Evolutionary conservation across 2,113 vertebrate genomes (phyloP).

Genomic region (Etheostoma cragini): DNA sequence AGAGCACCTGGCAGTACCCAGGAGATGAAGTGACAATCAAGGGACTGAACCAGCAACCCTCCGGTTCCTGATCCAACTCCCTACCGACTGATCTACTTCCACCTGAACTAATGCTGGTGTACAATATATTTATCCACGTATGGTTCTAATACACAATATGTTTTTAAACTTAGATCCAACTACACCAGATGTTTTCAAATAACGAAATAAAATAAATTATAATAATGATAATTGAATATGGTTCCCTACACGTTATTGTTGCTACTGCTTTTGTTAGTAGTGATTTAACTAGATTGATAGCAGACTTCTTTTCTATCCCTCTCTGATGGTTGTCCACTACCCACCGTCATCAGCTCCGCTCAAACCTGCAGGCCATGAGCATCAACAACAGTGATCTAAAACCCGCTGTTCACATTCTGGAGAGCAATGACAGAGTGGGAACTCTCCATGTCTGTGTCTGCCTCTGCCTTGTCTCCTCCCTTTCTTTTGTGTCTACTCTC

Average conservation of each 20-base stretch:
- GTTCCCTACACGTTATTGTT: neutral
- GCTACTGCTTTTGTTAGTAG: slow-evolving; percentile 21
- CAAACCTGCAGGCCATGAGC: slow-evolving; percentile 13
- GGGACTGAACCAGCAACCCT: too few species aligned
- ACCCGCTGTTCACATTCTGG: slow-evolving; percentile 15
- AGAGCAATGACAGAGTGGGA: slow-evolving; percentile 24
- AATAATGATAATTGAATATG: neutral
- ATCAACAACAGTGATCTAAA: slow-evolving; percentile 34
- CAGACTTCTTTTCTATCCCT: slow-evolving; percentile 1
- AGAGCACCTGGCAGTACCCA: too few species aligned
- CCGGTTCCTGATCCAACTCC: too few species aligned
- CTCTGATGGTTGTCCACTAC: slow-evolving; percentile 23
- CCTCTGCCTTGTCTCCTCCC: neutral
- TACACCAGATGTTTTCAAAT: neutral
- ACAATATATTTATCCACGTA: neutral
- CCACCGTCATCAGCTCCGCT: slow-evolving; percentile 32
- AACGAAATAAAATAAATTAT: too few species aligned
- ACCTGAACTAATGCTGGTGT: too few species aligned
- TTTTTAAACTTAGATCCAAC: neutral
- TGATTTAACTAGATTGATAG: slow-evolving; percentile 21
- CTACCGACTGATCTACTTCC: too few species aligned
- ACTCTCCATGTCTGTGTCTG: slow-evolving; percentile 15
- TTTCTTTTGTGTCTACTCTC: slow-evolving; percentile 21
- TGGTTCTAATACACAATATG: neutral
- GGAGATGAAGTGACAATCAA: too few species aligned